phyloP scores from a whole-genome alignment of 2,797 vertebrate species.

The Acanthurus leucopareius region DNA sequence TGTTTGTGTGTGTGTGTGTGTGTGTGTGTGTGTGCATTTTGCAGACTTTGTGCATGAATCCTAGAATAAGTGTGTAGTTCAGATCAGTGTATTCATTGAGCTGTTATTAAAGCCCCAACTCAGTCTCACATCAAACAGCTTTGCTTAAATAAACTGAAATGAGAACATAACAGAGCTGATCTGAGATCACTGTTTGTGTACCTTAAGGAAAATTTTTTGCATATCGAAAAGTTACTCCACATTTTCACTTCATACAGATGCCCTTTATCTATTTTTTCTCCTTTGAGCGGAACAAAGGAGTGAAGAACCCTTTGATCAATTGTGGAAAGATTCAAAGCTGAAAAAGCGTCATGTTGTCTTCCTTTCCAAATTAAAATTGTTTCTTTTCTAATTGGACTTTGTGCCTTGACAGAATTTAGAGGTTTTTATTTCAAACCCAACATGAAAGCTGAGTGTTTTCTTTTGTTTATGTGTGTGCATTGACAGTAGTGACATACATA shows the following conservation, averaged over 20 bases:
- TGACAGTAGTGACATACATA: too few species aligned
- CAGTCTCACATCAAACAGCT: constrained; percentile 13
- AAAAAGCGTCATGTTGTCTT: constrained; percentile 46
- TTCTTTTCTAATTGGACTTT: constrained; percentile 56
- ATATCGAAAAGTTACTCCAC: not conserved
- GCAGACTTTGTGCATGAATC: not conserved
- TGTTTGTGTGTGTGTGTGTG: not conserved
- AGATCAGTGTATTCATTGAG: constrained; percentile 4
- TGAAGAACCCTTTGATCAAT: constrained; percentile 50
- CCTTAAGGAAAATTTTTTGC: constrained; percentile 4
- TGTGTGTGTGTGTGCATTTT: not conserved
- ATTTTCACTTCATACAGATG: constrained; percentile 15
- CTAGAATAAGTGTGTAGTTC: constrained; percentile 12
- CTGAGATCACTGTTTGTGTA: not conserved
- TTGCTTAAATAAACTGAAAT: constrained; percentile 17
- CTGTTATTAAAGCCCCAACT: constrained; percentile 1
- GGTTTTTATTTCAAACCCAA: constrained; percentile 9
- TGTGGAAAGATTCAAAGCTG: constrained; percentile 39
- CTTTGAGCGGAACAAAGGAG: constrained; percentile 34
- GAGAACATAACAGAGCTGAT: not conserved
- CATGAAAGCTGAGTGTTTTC: constrained; percentile 14
- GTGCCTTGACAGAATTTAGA: constrained; percentile 38
- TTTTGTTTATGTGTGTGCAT: constrained; percentile 11
- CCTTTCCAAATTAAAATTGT: constrained; percentile 36
- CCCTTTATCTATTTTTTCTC: constrained; percentile 3